Percentiles rank a stretch among this genome's conserved stretches.
phyloP scores from a whole-genome alignment of 92 coral and sea anemone genomes.

The Scolanthus callimorphus region DNA sequence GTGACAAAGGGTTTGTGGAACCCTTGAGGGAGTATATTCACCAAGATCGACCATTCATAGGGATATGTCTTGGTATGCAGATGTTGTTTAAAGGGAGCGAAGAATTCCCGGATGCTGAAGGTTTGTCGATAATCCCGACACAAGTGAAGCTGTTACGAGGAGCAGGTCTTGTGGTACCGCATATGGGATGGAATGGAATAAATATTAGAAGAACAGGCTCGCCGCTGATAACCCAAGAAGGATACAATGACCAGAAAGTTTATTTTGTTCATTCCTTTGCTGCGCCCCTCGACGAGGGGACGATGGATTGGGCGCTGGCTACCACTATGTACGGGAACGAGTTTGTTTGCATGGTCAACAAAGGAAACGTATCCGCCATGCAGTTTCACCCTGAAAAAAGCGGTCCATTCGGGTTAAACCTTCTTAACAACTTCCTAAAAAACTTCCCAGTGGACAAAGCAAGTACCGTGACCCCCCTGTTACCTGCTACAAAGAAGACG shows the following conservation, averaged over 20 bases:
- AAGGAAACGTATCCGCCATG: slow-evolving; percentile 38
- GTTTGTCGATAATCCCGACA: slow-evolving; percentile 33
- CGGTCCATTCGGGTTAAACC: slow-evolving; percentile 30
- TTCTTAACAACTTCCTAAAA: slow-evolving; percentile 24
- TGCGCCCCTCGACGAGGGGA: slow-evolving; percentile 4
- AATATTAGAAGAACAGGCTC: slow-evolving; percentile 23
- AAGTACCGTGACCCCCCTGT: not conserved
- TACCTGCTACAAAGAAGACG: slow-evolving; percentile 12
- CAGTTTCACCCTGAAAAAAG: slow-evolving; percentile 64
- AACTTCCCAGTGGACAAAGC: slow-evolving; percentile 3
- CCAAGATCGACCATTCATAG: slow-evolving; percentile 40
- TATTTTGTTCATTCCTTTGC: slow-evolving; percentile 58
- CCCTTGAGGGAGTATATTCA: slow-evolving; percentile 38
- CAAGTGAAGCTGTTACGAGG: slow-evolving; percentile 28
- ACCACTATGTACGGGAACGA: slow-evolving; percentile 47
- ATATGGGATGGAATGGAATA: slow-evolving; percentile 59
- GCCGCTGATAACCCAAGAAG: slow-evolving; percentile 16
- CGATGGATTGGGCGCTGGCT: slow-evolving; percentile 35
- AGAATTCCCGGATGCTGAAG: slow-evolving; percentile 41
- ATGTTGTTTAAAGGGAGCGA: slow-evolving; percentile 42
- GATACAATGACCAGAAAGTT: slow-evolving; percentile 25
- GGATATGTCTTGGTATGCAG: slow-evolving; percentile 54
- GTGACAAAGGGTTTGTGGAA: slow-evolving; percentile 22
- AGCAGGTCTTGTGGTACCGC: slow-evolving; percentile 42
- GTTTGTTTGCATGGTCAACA: slow-evolving; percentile 38